Evolutionary conservation across 2,113 vertebrate species (phyloP).

Genomic region (Tor tambroides): DNA sequence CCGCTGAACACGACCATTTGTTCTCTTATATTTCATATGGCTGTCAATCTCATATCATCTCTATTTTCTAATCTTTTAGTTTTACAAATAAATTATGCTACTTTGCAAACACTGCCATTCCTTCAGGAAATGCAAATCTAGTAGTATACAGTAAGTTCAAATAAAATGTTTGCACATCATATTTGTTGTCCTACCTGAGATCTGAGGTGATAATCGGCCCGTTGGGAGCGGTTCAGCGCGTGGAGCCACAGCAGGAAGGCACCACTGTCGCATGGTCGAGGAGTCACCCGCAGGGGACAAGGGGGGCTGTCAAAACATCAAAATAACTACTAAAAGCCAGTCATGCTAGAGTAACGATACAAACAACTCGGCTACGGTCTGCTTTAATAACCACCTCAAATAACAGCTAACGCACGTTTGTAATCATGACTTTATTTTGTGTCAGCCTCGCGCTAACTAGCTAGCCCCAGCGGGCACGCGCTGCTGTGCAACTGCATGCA

Average conservation of each 20-base stretch:
- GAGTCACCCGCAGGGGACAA: slow-evolving; percentile 65
- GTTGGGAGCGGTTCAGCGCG: slow-evolving; percentile 76
- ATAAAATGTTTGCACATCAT: neutral
- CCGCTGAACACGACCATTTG: neutral
- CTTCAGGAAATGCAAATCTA: neutral
- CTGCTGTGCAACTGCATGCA: slow-evolving; percentile 12
- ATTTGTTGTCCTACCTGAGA: slow-evolving; percentile 69
- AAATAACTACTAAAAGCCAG: slow-evolving; percentile 9
- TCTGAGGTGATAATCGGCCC: slow-evolving; percentile 74
- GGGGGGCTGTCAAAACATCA: slow-evolving; percentile 54
- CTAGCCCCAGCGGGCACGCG: slow-evolving; percentile 52
- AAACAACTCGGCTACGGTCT: neutral
- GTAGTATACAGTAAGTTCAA: neutral
- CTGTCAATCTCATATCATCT: neutral
- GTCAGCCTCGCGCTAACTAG: slow-evolving; percentile 44
- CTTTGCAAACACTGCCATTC: neutral
- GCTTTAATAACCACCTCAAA: neutral
- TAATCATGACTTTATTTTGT: slow-evolving; percentile 28
- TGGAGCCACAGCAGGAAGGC: slow-evolving; percentile 78
- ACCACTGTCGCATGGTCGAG: slow-evolving; percentile 82
- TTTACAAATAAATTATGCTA: neutral
- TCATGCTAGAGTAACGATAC: slow-evolving; percentile 9
- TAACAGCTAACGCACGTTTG: neutral
- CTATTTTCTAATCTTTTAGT: neutral
- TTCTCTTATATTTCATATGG: neutral